Conservation (phyloP, 2,113 vertebrate species). For the Prochilodus magdalenae region DNA sequence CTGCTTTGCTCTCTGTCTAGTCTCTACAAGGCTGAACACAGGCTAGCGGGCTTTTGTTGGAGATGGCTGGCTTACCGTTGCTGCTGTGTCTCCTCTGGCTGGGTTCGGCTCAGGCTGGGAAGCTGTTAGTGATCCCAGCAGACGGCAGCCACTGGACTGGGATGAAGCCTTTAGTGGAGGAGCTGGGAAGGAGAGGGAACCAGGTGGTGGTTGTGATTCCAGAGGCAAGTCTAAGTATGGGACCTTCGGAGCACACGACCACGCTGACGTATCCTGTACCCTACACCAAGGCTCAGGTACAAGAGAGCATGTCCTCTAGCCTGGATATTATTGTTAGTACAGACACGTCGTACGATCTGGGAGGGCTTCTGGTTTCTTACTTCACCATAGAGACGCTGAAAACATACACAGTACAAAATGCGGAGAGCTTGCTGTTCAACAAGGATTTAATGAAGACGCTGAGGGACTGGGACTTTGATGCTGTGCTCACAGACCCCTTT, state of each 20-base stretch:
- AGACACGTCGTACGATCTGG: constrained; percentile 43
- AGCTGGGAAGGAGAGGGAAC: constrained; percentile 70
- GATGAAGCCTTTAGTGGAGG: constrained; percentile 63
- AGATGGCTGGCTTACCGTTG: not conserved
- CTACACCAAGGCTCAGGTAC: constrained; percentile 60
- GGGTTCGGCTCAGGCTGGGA: constrained; percentile 60
- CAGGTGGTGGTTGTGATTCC: constrained; percentile 63
- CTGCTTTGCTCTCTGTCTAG: not conserved
- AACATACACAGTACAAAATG: not conserved
- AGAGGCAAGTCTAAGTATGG: constrained; percentile 63
- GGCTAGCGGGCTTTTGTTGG: not conserved
- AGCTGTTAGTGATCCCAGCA: constrained; percentile 74
- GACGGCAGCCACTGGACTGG: constrained; percentile 83
- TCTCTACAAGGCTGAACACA: not conserved
- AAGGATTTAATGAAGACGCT: constrained; percentile 66
- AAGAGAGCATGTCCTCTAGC: fast-evolving
- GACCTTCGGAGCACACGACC: constrained; percentile 65
- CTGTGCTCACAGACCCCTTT: constrained; percentile 72
- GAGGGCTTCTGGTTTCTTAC: not conserved
- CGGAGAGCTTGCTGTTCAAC: constrained; percentile 62
- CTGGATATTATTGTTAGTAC: fast-evolving
- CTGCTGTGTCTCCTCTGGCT: constrained; percentile 42
- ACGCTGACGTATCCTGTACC: constrained; percentile 55
- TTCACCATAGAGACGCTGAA: fast-evolving
- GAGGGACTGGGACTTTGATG: constrained; percentile 69